These are phyloP conservation scores for Perca fluviatilis DNA, from an alignment of 2,113 vertebrate genomes.

Conservation along the genomic window DNA sequence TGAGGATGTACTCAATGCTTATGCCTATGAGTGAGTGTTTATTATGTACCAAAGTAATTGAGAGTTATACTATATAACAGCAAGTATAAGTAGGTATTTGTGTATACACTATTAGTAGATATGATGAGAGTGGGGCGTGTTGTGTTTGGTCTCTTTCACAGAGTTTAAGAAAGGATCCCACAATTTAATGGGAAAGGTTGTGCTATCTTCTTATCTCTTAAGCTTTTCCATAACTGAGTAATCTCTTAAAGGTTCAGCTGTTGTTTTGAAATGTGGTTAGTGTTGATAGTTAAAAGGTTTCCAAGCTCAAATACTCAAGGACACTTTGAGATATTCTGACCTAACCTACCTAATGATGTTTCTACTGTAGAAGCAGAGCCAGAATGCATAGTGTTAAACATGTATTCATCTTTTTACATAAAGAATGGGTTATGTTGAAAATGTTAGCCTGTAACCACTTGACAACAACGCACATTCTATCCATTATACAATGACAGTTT, in stretches of 20 bases:
- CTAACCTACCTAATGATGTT: background rate
- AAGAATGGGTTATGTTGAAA: background rate
- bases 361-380: background rate
- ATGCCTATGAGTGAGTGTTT: background rate
- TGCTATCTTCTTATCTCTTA: background rate
- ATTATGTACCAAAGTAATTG: background rate
- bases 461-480: background rate
- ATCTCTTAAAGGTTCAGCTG: constrained; percentile 9
- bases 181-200: background rate
- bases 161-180: background rate
- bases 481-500: background rate
- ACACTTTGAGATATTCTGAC: background rate
- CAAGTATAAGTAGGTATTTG: background rate
- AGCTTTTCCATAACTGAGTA: constrained; percentile 14
- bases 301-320: background rate
- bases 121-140: background rate
- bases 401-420: background rate
- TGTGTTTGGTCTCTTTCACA: constrained; percentile 6
- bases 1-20: background rate
- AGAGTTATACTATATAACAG: background rate
- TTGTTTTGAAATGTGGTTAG: constrained; percentile 7
- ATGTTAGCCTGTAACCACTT: background rate
- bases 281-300: background rate
- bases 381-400: background rate
- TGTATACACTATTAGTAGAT: background rate